These are phyloP conservation scores for Silurus glanis DNA, from an alignment of 2,113 vertebrate genomes.

Conservation along the genomic window DNA sequence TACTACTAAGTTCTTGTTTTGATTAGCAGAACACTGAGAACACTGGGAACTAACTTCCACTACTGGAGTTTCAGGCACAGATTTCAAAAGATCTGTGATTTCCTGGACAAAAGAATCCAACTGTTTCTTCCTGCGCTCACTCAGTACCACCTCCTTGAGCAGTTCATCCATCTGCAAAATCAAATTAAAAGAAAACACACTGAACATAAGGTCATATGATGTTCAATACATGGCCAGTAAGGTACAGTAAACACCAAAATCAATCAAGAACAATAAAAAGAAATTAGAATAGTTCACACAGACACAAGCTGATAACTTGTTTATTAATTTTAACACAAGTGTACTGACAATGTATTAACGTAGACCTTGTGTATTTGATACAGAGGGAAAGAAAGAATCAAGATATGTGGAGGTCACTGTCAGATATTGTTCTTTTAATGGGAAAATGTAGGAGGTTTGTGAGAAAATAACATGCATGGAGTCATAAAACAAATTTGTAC, in stretches of 20 bases:
- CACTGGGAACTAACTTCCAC: slow-evolving; percentile 71
- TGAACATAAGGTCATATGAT: not conserved
- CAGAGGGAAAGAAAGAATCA: not conserved
- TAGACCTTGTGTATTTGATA: not conserved
- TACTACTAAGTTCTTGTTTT: no score
- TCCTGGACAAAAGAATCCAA: slow-evolving; percentile 82
- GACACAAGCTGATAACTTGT: not conserved
- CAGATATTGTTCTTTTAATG: not conserved
- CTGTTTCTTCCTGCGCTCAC: slow-evolving; percentile 80
- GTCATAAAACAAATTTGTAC: not conserved
- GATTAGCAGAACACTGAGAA: not conserved
- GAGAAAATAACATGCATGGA: not conserved
- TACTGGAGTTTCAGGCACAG: slow-evolving; percentile 73
- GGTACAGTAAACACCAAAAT: not conserved
- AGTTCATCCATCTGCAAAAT: slow-evolving; percentile 85
- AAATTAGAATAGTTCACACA: not conserved
- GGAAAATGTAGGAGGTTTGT: not conserved
- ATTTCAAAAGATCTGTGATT: slow-evolving; percentile 74
- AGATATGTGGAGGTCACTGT: not conserved
- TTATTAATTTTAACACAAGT: not conserved
- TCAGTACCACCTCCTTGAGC: slow-evolving; percentile 86
- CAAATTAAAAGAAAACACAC: not conserved
- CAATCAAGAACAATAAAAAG: not conserved
- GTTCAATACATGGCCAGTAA: not conserved
- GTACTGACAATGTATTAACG: not conserved